phyloP scores from a whole-genome alignment of 2,113 vertebrate species.

The Chiloscyllium plagiosum region DNA sequence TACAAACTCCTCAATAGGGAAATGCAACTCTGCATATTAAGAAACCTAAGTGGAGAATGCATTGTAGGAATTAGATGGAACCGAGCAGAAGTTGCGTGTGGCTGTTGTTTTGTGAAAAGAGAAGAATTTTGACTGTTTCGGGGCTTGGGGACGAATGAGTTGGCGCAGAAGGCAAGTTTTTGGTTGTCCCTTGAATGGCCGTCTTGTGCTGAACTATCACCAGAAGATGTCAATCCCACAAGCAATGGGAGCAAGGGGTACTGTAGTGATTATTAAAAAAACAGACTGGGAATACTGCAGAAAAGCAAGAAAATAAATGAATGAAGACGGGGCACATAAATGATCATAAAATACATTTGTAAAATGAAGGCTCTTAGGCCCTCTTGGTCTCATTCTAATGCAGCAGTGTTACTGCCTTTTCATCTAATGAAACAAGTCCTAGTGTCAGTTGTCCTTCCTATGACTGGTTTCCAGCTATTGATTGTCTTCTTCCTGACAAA shows the following conservation, averaged over 20 bases:
- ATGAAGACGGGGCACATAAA: background rate
- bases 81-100: background rate
- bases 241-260: background rate
- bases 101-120: background rate
- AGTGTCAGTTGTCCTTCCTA: background rate
- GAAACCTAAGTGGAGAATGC: background rate
- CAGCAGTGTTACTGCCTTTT: background rate
- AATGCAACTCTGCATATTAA: background rate
- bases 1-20: background rate
- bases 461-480: background rate
- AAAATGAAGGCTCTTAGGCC: background rate
- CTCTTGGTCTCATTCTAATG: background rate
- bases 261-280: background rate
- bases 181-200: background rate
- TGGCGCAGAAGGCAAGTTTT: background rate
- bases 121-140: background rate
- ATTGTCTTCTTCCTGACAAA: background rate
- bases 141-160: background rate
- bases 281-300: background rate
- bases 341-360: background rate
- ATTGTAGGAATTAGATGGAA: background rate
- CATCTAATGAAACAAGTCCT: background rate
- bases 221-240: background rate
- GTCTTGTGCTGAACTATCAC: background rate
- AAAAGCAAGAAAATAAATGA: background rate